Evolutionary conservation across 30 jellyfish, hydroid and myxozoan genomes (phyloP), one percentile per base, ranked within the genome.

Genomic region (Hydra vulgaris): DNA sequence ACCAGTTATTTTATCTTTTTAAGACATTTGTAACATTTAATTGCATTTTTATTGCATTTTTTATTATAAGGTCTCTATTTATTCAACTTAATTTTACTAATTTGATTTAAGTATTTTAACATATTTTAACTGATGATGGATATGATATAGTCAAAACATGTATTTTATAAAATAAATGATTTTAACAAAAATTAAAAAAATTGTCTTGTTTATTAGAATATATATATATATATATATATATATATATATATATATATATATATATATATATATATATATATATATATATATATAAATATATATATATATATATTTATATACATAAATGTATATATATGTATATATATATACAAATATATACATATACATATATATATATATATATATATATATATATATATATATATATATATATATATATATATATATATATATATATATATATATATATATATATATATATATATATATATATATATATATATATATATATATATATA

Each of bases 191-290:
- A n/a, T n/a, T n/a, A n/a, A n/a, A n/a, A n/a, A n/a, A n/a, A n/a
- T n/a, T n/a, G n/a, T n/a, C n/a, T n/a, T n/a, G n/a, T n/a, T n/a
- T n/a, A n/a, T n/a, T n/a, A n/a, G n/a, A n/a, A 3, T 69, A 69
- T 20, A 69, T 69, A 69, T 20, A 69, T 69, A 69, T 20, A 69
- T 69, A 69, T 20, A 69, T 69, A 69, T 20, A 69, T 69, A 69
- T 20, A 69, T 69, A 69, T 20, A 69, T 69, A 69, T 20, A 69
- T 69, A 69, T 20, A 69, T 69, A 69, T 20, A 69, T 69, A 69
- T 20, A 69, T 69, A 69, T 20, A 69, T 69, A 69, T 20, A 69
- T 69, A 69, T 20, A 69, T 69, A 69, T 20, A 69, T 69, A 69
- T 20, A 69, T 69, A 69, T 20, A 69, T 69, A 69, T 20, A 69